Evolutionary conservation across 2,888 invertebrate genomes (phyloP), one percentile per base, ranked within the genome.

Genomic region (Microctonus aethiopoides): DNA sequence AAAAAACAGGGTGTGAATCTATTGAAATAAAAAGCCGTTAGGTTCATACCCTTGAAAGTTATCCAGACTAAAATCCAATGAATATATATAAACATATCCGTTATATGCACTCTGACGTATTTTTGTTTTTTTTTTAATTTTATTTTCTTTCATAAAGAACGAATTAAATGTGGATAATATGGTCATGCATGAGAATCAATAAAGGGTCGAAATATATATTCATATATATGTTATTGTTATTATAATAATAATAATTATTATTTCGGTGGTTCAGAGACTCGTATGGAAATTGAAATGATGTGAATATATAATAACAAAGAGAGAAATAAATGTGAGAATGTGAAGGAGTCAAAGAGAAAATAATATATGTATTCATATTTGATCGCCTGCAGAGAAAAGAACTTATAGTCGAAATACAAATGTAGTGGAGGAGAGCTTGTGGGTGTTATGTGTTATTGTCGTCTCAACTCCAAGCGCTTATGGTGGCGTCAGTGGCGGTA

Each of bases 381-480:
- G 41, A 54, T 41, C 36, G 54, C 56, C 39, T 29, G 54, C 62
- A 63, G 68, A 26, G 63, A 20, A 20, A 61, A n/a, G 70, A 52
- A 36, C 62, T 22, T 46, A 22, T 16, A 54, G 24, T 56, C 52
- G 51, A 32, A 46, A 56, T 34, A 26, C 60, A 32, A 46, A 56
- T 34, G 34, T 60, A 69, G 54, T 68, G 60, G 26, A 61, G 71
- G 36, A 71, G 63, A 68, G 66, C 68, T 72, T 67, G 72, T 70
- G 70, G 71, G 74, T 71, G 69, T 46, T 62, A 46, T 16, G 46
- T 46, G 16, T 56, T 56, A 56, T 56, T 3, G 34, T 29, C n/a
- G n/a, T n/a, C n/a, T n/a, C n/a, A n/a, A n/a, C n/a, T n/a, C n/a
- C n/a, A n/a, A 7, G 70, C 68, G 67, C 59, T 70, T 68, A 71